Percentiles rank a stretch among this genome's conserved stretches.
Evolutionary conservation across 1,140 invertebrate species (phyloP).

Genomic region (Aphelinus certus): DNA sequence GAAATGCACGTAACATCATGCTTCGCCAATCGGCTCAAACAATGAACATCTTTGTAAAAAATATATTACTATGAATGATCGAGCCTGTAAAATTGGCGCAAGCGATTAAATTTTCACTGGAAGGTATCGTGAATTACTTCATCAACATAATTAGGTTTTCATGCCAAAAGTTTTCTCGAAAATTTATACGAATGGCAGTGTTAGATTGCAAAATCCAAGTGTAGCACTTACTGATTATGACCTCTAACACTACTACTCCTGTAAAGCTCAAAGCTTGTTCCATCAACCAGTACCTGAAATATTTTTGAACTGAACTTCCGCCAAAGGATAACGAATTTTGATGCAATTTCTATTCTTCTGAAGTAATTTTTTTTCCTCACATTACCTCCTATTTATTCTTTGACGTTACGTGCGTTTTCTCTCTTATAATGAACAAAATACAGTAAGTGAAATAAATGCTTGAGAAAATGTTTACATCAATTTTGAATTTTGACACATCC

Average conservation of each 20-base stretch:
- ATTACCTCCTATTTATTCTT: constrained; percentile 44
- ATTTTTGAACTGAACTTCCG: constrained; percentile 31
- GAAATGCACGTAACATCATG: constrained; percentile 57
- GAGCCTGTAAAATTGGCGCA: constrained; percentile 49
- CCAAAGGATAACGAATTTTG: constrained; percentile 42
- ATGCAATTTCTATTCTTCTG: constrained; percentile 30
- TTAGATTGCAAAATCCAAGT: constrained; percentile 27
- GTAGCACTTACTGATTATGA: background rate
- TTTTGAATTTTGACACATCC: constrained; percentile 66
- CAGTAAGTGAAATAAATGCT: constrained; percentile 59
- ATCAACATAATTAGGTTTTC: constrained; percentile 37
- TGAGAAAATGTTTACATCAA: constrained; percentile 59
- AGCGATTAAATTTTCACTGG: constrained; percentile 31
- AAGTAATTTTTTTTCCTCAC: constrained; percentile 33
- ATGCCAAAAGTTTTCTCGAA: constrained; percentile 34
- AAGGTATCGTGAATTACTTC: constrained; percentile 33
- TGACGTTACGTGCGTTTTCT: constrained; percentile 58
- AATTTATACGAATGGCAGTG: constrained; percentile 35
- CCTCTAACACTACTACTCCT: constrained; percentile 28
- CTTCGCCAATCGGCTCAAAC: constrained; percentile 59
- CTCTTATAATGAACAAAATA: constrained; percentile 61
- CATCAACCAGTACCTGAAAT: constrained; percentile 7
- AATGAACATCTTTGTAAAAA: constrained; percentile 66
- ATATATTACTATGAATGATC: constrained; percentile 65
- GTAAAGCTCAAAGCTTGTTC: constrained; percentile 35